Base-by-base conservation (phyloP, 2,888 invertebrate genomes). In the Andricus quercusramuli region DNA sequence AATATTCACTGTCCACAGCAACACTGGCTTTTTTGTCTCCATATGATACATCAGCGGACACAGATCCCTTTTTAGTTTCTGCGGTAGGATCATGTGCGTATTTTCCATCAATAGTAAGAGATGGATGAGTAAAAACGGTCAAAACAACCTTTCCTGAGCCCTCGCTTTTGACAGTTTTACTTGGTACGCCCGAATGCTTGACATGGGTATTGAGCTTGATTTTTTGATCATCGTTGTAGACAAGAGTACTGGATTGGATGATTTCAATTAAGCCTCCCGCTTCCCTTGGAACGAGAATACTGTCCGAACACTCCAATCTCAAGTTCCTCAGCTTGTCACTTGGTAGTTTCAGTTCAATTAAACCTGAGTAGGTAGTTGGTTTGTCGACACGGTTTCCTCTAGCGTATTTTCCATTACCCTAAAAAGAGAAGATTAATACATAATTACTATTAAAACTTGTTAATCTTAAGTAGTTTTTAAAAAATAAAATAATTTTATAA, bases 241-340 rank as follows among this genome's bases (percentile, higher is more conserved):
- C 94, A 1, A 94, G 80, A 0, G 91, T 92, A 67, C 94, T 90
- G 17, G 91, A 90, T 3, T 93, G 81, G 15, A 92, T 93, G 82
- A 90, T 92, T 93, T 90, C 90, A 15, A 89, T 82, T 0, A 87
- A 5, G 83, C 82, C 86, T 84, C 87, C 59, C 85, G 86, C 51
- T 11, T 90, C 85, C 25, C 87, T 78, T 0, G 93, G 90, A 8
- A 89, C 83, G 22, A 92, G 70, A 0, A 93, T 22, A 17, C 91
- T 93, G 0, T 93, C 93, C 29, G 89, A 87, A 0, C 93, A 91
- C 3, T 93, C 91, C 56, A 93, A 90, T 86, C 94, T 95, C 68
- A 96, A 87, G 83, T 94, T 94, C 79, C 94, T 95, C 0, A 95
- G 92, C 62, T 94, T 94, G 1, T 95, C 94, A 78, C 94, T 93